Conservation (phyloP, 2,797 vertebrate genomes). For the Chaetodon trifasciatus region DNA sequence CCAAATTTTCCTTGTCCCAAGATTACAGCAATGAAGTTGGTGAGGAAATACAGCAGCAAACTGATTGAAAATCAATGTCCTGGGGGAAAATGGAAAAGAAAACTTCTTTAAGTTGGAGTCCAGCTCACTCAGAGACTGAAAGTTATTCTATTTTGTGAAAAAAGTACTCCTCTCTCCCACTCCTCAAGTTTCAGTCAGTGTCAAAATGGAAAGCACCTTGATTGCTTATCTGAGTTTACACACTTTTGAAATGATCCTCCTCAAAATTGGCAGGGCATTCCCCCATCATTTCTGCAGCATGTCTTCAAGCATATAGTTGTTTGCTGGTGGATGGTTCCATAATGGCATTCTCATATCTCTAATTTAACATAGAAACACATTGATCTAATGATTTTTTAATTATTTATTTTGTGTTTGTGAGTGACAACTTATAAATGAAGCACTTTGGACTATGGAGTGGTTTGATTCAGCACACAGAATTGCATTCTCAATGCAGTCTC, state of each 20-base stretch:
- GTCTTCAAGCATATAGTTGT: slow-evolving; percentile 2
- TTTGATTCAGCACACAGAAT: slow-evolving; percentile 30
- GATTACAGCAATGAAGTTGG: slow-evolving; percentile 16
- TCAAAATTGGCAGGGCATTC: slow-evolving; percentile 39
- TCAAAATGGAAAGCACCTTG: slow-evolving; percentile 54
- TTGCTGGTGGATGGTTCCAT: slow-evolving; percentile 2
- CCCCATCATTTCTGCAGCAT: slow-evolving; percentile 4
- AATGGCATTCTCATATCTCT: background rate
- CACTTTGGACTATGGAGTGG: background rate
- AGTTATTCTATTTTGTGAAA: slow-evolving; percentile 76
- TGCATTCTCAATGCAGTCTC: background rate
- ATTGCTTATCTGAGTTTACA: slow-evolving; percentile 68
- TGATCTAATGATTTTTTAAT: background rate
- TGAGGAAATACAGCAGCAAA: slow-evolving; percentile 35
- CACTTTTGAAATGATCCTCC: slow-evolving; percentile 62
- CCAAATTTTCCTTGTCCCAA: background rate
- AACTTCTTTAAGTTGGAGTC: slow-evolving; percentile 32
- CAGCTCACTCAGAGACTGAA: slow-evolving; percentile 23
- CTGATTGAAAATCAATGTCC: slow-evolving; percentile 18
- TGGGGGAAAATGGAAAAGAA: background rate
- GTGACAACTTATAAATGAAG: background rate
- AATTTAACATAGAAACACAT: background rate
- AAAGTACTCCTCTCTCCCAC: slow-evolving; percentile 40
- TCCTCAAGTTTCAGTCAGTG: slow-evolving; percentile 47
- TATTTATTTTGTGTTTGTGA: background rate